Evolutionary conservation across 2,888 invertebrate species (phyloP), one percentile per base, ranked within the genome.

Genomic region (Apodemia zela): DNA sequence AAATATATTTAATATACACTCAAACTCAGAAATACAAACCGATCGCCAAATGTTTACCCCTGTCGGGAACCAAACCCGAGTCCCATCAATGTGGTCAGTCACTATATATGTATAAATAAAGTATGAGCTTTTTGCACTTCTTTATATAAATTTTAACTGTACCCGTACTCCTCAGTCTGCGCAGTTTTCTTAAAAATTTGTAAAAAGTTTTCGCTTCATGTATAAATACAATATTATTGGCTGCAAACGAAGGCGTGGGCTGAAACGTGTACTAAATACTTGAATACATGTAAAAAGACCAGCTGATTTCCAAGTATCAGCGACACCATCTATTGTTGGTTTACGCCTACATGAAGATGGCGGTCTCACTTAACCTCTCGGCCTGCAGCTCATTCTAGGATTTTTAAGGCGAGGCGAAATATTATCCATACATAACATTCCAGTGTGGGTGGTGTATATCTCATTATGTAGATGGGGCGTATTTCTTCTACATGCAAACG

Each of bases 261-360:
- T 29, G 45, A 45, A 25, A 29, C 54, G 7, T 54, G 54, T 25
- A 54, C 54, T 54, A 54, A 54, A 54, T 54, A 15, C 54, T 54
- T 54, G 25, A 25, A 29, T 54, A 54, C 29, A 54, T 29, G 25
- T 25, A 54, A 54, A 54, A 54, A 54, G 25, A 15, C 25, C 54
- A 25, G 54, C 21, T 25, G 25, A 54, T 15, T 54, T 54, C 54
- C 25, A 6, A 54, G 54, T 54, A 54, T 54, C 54, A 15, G 13
- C 54, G 18, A 7, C 54, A 54, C 54, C 25, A 54, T 54, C 54
- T 29, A 54, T 54, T 54, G 54, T 54, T 54, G 54, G 54, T 54
- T 54, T 25, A 54, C 54, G 25, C 54, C 54, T 54, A 54, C 54
- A 13, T 11, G 15, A 25, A 54, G 25, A 25, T 51, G n/a, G 21